Base-by-base conservation (phyloP, 2,113 vertebrate species). In the Actenoides hombroni region DNA sequence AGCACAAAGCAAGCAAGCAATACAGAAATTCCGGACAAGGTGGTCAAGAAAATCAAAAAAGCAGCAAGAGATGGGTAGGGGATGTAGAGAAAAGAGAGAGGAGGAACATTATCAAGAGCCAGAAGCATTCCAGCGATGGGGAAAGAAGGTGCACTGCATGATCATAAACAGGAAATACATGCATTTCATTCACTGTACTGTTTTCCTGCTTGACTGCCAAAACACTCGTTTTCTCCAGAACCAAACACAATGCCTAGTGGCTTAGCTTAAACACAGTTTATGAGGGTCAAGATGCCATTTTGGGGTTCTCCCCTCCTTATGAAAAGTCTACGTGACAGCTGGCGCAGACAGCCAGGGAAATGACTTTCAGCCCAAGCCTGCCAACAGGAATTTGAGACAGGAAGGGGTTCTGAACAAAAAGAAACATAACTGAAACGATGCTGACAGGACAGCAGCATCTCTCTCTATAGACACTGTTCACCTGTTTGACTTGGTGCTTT, bases 141-240 rank as follows among this genome's bases (percentile, higher is more conserved):
- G 26, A 83, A 76, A 70, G 44, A 81, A 59, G 16, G 51, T 63
- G 29, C 69, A 63, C 77, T 89, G 91, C 40, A 77, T 94, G 10
- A 90, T 67, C 67, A 89, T 54, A 87, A 95, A 67, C 56, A 89
- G 74, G 70, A 94, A 92, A 95, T 37, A 90, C 88, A 88, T 54
- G 10, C 59, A 59, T 77, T 95, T 91, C 14, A 63, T 83, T 89
- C 61, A 44, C 35, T 84, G 39, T 53, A 51, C 69, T 84, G 28
- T 51, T 93, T 93, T 94, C 31, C 68, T 91, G 82, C 76, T 89
- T 46, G 29, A 70, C 81, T 94, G 71, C 46, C 75, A 86, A 88
- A 95, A 69, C 37, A 63, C 23, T 57, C 13, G 10, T 54, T 77
- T 94, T 67, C 71, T 73, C 59, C 63, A 87, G 64, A 77, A 69